These are phyloP conservation scores for Ambastaia sidthimunki DNA, from an alignment of 2,797 vertebrate species.

Conservation along the genomic window DNA sequence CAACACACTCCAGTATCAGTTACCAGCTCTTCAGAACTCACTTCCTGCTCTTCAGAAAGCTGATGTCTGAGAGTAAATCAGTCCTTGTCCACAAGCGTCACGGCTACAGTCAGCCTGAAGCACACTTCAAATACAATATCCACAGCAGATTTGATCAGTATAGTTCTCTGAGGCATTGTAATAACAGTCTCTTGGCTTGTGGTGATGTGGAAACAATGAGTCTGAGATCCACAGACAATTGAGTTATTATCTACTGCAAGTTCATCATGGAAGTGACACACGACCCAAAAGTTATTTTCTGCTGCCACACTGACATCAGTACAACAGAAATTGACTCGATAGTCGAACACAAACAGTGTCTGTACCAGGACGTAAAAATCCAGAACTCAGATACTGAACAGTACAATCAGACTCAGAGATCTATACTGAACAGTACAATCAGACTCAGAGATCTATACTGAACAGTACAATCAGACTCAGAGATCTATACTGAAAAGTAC, in stretches of 20 bases:
- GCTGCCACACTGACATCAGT: background rate
- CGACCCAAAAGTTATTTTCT: slow-evolving; percentile 1
- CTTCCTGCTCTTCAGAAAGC: background rate
- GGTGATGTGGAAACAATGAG: background rate
- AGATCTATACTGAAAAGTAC: no score
- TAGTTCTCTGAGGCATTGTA: slow-evolving; percentile 3
- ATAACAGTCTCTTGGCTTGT: background rate
- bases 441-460: background rate
- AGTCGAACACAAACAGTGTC: background rate
- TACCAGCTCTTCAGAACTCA: background rate
- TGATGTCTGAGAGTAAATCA: background rate
- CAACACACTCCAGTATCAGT: background rate
- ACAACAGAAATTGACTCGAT: background rate
- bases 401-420: no score
- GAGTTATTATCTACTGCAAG: slow-evolving; percentile 6
- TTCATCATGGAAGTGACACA: slow-evolving; percentile 6
- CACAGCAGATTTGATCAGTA: background rate
- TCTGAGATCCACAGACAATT: background rate
- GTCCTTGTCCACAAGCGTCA: background rate
- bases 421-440: no score
- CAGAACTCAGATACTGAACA: background rate
- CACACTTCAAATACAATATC: background rate
- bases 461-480: no score
- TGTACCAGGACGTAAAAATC: background rate
- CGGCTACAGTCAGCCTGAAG: slow-evolving; percentile 8